A percentile compares a stretch with the other conserved stretches of the same genome.
Evolutionary conservation across 2,888 invertebrate genomes (phyloP).

Genomic region (Oscheius onirici): DNA sequence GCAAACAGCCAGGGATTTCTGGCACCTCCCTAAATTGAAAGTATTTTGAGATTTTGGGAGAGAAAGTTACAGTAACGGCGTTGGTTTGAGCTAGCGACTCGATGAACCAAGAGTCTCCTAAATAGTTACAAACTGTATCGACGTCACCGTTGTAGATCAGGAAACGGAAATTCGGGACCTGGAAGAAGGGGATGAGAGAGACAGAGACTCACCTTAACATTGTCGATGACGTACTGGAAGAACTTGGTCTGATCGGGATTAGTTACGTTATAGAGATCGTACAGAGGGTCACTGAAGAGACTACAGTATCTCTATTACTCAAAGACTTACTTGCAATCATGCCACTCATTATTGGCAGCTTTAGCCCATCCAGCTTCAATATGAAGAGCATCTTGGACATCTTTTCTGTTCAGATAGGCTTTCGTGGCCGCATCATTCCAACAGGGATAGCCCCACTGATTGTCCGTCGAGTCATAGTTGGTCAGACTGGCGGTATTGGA

Average conservation of each 20-base stretch:
- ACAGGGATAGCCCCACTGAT: constrained; percentile 36
- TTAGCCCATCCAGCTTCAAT: constrained; percentile 40
- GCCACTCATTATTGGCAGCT: constrained; percentile 36
- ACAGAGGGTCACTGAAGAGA: constrained; percentile 39
- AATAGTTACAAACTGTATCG: constrained; percentile 38
- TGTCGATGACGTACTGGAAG: constrained; percentile 41
- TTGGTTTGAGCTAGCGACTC: constrained; percentile 2
- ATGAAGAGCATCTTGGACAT: constrained; percentile 36
- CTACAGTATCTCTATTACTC: background rate
- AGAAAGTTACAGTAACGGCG: background rate
- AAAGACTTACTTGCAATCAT: constrained; percentile 43
- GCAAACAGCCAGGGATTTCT: constrained; percentile 51
- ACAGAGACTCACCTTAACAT: constrained; percentile 29
- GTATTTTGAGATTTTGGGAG: no score
- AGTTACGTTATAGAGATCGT: constrained; percentile 45
- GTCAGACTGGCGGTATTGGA: constrained; percentile 30
- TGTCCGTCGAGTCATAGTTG: constrained; percentile 52
- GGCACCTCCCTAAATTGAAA: constrained; percentile 36
- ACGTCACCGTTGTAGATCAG: constrained; percentile 52
- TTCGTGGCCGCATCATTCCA: constrained; percentile 39
- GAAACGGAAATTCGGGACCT: constrained; percentile 40
- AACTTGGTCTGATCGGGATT: constrained; percentile 45
- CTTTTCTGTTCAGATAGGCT: constrained; percentile 33
- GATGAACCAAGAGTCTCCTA: constrained; percentile 33
- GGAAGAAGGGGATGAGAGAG: background rate